Percentiles rank a stretch among this genome's conserved stretches.
phyloP scores from a whole-genome alignment of 1,140 invertebrate species.

The Ceratina australensis region DNA sequence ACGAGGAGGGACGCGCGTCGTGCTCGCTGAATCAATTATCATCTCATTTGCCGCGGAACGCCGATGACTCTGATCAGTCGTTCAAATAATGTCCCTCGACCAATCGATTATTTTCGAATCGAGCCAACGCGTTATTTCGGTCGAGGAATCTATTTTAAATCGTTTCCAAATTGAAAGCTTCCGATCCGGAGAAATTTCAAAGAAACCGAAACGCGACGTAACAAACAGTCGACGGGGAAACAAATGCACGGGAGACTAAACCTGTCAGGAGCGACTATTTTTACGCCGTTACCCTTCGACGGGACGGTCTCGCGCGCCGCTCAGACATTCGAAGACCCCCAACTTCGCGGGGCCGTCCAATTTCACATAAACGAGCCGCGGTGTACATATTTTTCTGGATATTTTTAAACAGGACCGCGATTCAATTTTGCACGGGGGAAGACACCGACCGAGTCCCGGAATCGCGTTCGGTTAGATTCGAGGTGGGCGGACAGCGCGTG shows the following conservation, averaged over 20 bases:
- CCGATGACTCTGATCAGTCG: background rate
- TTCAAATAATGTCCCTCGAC: background rate
- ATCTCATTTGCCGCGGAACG: constrained; percentile 10
- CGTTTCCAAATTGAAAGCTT: too few relatives aligned
- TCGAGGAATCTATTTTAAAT: too few relatives aligned
- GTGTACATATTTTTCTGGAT: background rate
- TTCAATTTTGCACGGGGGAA: constrained; percentile 10
- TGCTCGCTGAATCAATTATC: constrained; percentile 7
- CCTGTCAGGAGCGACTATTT: constrained; percentile 8
- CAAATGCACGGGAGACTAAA: constrained; percentile 2
- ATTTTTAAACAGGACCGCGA: background rate
- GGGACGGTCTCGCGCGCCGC: background rate
- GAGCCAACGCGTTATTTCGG: too few relatives aligned
- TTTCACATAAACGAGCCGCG: background rate
- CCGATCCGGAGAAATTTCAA: too few relatives aligned
- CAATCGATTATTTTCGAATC: background rate
- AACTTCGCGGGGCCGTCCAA: background rate
- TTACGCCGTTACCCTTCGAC: constrained; percentile 30
- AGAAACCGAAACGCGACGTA: background rate
- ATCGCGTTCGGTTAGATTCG: constrained; percentile 29
- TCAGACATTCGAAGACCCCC: background rate
- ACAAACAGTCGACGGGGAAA: constrained; percentile 1
- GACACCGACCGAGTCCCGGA: background rate
- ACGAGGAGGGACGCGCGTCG: background rate
- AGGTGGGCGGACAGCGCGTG: constrained; percentile 32